A percentile compares a stretch with the other conserved stretches of the same genome.
phyloP scores from a whole-genome alignment of 2,797 vertebrate species.

The Helicolenus hilgendorfi region DNA sequence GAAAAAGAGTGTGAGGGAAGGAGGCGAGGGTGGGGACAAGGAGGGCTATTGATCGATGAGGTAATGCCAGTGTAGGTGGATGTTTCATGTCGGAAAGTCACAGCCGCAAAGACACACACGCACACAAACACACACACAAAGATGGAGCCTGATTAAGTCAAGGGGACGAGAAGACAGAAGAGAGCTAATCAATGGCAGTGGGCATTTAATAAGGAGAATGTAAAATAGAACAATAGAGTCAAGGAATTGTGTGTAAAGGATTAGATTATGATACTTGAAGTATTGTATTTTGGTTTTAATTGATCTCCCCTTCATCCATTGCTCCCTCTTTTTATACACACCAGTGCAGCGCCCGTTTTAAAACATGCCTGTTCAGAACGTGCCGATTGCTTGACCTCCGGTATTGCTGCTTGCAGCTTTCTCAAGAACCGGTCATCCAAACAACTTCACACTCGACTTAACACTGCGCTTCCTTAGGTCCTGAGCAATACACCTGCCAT shows the following conservation, averaged over 20 bases:
- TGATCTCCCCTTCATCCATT: no score
- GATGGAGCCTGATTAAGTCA: background rate
- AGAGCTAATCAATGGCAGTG: background rate
- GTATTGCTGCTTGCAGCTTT: no score
- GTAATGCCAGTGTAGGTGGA: slow-evolving; percentile 78
- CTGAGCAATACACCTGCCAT: no score
- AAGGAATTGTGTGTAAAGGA: background rate
- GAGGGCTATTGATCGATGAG: slow-evolving; percentile 83
- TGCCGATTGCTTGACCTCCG: no score
- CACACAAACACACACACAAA: background rate
- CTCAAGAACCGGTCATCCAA: no score
- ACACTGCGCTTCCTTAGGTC: no score
- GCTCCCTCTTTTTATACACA: background rate
- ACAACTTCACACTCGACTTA: no score
- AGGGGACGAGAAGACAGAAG: background rate
- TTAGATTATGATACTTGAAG: background rate
- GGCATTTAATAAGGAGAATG: slow-evolving; percentile 4
- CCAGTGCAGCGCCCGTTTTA: no score
- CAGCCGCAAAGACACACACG: background rate
- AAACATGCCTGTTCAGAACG: no score
- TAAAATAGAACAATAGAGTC: background rate
- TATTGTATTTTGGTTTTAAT: no score
- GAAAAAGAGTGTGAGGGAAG: slow-evolving; percentile 34
- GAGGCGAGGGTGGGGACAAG: slow-evolving; percentile 62
- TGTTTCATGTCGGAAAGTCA: slow-evolving; percentile 67